Base-by-base conservation (phyloP, 1,140 invertebrate species). In the Homarus americanus region DNA sequence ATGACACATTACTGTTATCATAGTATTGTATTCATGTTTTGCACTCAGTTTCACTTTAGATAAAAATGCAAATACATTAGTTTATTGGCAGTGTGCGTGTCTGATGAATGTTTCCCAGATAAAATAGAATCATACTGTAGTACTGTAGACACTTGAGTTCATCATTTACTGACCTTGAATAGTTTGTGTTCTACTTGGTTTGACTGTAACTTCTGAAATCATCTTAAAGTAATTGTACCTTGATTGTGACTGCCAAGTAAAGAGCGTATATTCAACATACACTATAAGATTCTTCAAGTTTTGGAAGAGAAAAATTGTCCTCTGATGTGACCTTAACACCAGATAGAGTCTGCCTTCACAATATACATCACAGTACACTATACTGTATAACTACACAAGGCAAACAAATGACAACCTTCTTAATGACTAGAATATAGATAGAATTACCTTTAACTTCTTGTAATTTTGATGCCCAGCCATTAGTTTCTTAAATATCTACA, bases 401-500 rank as follows among this genome's bases (percentile, higher is more conserved):
- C n/a, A 66, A 32, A 32, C n/a, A 32, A 7, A 32, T 66, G 24
- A 66, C n/a, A 66, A n/a, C 4, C 24, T 63, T 63, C 63, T 66
- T 66, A 28, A 66, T n/a, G 4, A 66, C n/a, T 66, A 66, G 4
- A 66, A 66, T 66, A 66, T 32, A 66, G 28, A 28, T 66, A 66
- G n/a, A 66, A 66, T 66, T 12, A 66, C n/a, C 2, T 66, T 28
- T 17, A 66, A 66, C 9, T 66, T 28, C n/a, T 28, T 24, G 20
- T 32, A 66, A 66, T n/a, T 66, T 32, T 66, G n/a, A 66, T 66
- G n/a, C 63, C 63, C 63, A 66, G 28, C 63, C n/a, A 66, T 66
- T 3, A 66, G 4, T 66, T 66, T 32, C 32, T 28, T 28, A 28
- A 66, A 66, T 58, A 66, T 66, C 63, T 66, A 66, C 20, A 66